These are phyloP conservation scores for Daphoenositta chrysoptera DNA, from an alignment of 2,113 vertebrate species.

Conservation along the genomic window DNA sequence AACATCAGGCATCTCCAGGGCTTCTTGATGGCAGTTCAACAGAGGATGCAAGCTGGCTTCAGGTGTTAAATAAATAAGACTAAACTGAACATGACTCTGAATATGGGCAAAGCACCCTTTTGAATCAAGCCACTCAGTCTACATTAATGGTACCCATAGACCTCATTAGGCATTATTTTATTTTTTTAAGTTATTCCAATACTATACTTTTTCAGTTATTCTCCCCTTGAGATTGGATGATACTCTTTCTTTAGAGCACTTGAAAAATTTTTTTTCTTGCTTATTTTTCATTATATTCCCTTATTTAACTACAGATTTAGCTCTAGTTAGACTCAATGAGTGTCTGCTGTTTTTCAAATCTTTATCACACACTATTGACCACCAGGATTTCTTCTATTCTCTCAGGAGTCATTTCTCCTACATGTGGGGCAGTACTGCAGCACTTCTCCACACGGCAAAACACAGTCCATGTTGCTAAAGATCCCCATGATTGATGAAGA, in stretches of 20 bases:
- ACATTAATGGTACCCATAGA: neutral
- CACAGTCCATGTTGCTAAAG: neutral
- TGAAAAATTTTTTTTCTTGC: neutral
- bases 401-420: neutral
- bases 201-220: neutral
- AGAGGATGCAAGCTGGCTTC: neutral
- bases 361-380: neutral
- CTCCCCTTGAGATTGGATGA: neutral
- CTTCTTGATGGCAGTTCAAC: neutral
- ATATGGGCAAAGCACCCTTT: neutral
- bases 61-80: neutral
- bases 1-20: neutral
- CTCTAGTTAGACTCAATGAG: neutral
- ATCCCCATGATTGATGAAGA: accelerated
- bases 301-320: neutral
- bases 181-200: neutral
- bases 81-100: neutral
- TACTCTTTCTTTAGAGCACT: neutral
- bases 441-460: neutral
- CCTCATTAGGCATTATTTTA: neutral
- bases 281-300: neutral
- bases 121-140: neutral
- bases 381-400: neutral
- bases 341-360: neutral
- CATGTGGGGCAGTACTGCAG: neutral